Evolutionary conservation across 2,888 invertebrate species (phyloP).

Genomic region (Ctena decussata): DNA sequence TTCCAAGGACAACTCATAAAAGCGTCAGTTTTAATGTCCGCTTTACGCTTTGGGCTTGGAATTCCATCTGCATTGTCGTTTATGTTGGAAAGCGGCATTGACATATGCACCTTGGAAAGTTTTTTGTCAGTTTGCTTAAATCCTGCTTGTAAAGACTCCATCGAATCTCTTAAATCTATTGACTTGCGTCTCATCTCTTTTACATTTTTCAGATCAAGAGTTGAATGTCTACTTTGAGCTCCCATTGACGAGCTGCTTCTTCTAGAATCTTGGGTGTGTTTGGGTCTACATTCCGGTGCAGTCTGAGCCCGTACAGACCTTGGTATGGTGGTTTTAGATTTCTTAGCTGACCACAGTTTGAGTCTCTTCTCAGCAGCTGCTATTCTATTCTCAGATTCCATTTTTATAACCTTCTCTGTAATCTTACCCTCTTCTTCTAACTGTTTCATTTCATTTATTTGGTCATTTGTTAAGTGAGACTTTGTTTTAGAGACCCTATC

Average conservation of each 20-base stretch:
- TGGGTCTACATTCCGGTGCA: neutral
- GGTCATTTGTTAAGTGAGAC: constrained; percentile 76
- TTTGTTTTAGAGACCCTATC: constrained; percentile 80
- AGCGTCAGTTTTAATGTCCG: neutral
- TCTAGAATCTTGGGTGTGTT: neutral
- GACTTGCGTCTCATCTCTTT: neutral
- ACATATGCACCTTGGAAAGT: neutral
- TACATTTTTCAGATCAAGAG: neutral
- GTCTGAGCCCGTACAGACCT: neutral
- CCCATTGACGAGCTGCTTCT: neutral
- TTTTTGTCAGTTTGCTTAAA: neutral
- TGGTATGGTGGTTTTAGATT: constrained; percentile 40
- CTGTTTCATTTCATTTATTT: constrained; percentile 75
- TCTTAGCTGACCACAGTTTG: constrained; percentile 59
- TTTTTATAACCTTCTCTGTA: constrained; percentile 60
- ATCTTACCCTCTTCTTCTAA: constrained; percentile 78
- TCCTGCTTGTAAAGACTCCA: neutral
- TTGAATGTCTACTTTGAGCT: neutral
- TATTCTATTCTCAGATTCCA: constrained; percentile 78
- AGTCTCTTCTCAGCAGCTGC: constrained; percentile 78
- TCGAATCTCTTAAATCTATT: neutral
- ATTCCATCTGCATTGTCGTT: neutral
- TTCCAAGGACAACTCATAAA: neutral
- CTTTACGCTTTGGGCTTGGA: neutral
- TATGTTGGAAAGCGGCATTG: neutral